phyloP scores from a whole-genome alignment of 2,888 invertebrate species.

The Charanyca ferruginea region DNA sequence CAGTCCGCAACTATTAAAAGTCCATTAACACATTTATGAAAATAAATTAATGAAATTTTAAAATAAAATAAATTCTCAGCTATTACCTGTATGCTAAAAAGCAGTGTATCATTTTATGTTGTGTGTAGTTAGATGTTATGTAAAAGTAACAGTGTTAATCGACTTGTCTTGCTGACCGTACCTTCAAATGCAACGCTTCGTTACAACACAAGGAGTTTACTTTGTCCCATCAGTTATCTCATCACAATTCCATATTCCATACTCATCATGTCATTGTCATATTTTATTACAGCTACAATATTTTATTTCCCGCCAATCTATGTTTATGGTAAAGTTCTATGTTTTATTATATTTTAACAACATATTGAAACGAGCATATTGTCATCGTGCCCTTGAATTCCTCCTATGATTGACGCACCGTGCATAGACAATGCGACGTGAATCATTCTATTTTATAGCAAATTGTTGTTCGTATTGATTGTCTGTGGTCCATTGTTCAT shows the following conservation, averaged over 20 bases:
- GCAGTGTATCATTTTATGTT: too few relatives aligned
- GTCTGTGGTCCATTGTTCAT: constrained; percentile 59
- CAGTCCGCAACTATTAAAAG: too few relatives aligned
- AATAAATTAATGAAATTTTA: too few relatives aligned
- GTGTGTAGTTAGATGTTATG: too few relatives aligned
- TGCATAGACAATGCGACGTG: constrained; percentile 67
- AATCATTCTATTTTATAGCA: constrained; percentile 68
- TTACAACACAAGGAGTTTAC: neutral
- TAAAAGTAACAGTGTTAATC: too few relatives aligned
- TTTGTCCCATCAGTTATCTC: neutral
- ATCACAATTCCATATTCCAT: neutral
- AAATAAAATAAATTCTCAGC: too few relatives aligned
- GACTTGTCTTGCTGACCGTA: too few relatives aligned
- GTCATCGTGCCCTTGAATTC: constrained; percentile 62
- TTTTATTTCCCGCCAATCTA: constrained; percentile 35
- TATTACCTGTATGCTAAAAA: too few relatives aligned
- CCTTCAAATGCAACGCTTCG: neutral
- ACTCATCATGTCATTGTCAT: neutral
- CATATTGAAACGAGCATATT: constrained; percentile 46
- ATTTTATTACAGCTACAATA: constrained; percentile 9
- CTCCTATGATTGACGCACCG: constrained; percentile 54
- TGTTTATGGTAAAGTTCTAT: constrained; percentile 48
- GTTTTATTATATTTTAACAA: constrained; percentile 45
- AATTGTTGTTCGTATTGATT: constrained; percentile 51
- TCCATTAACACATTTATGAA: too few relatives aligned